These are phyloP conservation scores for Andrena camellia DNA, from an alignment of 2,888 invertebrate species.

Conservation along the genomic window DNA sequence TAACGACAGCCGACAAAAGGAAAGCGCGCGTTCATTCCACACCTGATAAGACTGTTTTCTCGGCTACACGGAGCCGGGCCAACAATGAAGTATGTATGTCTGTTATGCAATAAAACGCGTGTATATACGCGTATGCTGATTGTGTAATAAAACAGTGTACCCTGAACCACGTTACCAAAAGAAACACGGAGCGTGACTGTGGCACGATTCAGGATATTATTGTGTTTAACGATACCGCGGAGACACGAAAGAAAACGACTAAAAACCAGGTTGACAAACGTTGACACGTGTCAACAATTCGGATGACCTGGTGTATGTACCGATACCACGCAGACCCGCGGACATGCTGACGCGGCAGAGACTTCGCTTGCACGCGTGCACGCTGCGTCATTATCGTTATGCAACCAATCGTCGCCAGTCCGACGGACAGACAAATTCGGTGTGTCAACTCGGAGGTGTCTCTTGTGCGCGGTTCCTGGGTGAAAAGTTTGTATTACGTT, in stretches of 20 bases:
- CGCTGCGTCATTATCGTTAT: constrained; percentile 40
- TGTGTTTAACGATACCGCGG: not conserved
- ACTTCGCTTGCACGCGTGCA: constrained; percentile 13
- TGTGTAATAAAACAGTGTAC: constrained; percentile 42
- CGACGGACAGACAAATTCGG: no score
- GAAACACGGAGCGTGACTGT: constrained; percentile 4
- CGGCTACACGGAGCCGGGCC: constrained; percentile 40
- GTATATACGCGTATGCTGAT: constrained; percentile 16
- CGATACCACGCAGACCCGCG: constrained; percentile 15
- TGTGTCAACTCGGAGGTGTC: no score
- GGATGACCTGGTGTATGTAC: not conserved
- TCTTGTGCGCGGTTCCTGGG: no score
- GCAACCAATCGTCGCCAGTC: constrained; percentile 32
- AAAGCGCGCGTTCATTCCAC: constrained; percentile 51
- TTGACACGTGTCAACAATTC: constrained; percentile 28
- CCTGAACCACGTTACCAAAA: constrained; percentile 9
- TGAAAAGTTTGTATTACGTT: no score
- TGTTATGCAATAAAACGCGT: constrained; percentile 45
- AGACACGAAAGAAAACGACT: not conserved
- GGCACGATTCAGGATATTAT: constrained; percentile 23
- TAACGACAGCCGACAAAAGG: constrained; percentile 50
- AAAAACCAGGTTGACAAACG: constrained; percentile 27
- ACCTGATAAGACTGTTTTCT: constrained; percentile 57
- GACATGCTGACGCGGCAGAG: constrained; percentile 45
- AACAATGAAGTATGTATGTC: constrained; percentile 45